Conservation (phyloP, 2,113 vertebrate genomes). For the Lophura nycthemera region DNA sequence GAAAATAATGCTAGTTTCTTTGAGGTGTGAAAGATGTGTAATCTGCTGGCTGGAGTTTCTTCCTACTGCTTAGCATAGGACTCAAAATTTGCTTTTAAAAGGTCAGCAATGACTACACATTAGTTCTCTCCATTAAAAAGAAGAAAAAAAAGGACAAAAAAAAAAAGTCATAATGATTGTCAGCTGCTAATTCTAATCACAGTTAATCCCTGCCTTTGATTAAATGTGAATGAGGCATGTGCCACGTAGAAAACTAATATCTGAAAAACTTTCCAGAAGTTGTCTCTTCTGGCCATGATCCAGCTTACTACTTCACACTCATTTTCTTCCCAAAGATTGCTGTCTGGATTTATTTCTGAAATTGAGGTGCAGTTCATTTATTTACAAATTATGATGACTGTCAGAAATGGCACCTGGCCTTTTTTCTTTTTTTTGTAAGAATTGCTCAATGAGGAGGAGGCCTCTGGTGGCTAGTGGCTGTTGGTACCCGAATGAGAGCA, state of each 20-base stretch:
- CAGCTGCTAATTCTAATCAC: not conserved
- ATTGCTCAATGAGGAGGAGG: not conserved
- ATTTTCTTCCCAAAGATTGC: not conserved
- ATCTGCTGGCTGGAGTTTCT: not conserved
- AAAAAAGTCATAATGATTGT: not conserved
- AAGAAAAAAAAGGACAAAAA: not conserved
- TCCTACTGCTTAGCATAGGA: not conserved
- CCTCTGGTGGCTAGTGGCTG: not conserved
- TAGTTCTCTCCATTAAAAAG: not conserved
- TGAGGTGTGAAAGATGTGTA: not conserved
- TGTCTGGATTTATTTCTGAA: not conserved
- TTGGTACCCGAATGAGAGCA: not conserved
- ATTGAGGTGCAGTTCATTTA: not conserved
- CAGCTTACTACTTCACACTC: not conserved
- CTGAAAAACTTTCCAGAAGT: not conserved
- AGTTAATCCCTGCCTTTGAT: not conserved
- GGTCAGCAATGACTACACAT: not conserved
- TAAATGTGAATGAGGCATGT: not conserved
- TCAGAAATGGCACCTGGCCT: not conserved
- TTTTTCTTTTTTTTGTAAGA: not conserved
- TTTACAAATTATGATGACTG: not conserved
- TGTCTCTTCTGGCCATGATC: not conserved
- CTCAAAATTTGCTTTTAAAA: not conserved
- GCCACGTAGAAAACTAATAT: not conserved
- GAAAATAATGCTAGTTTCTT: fast-evolving